Percentiles rank a stretch among this genome's conserved stretches.
Evolutionary conservation across 2,888 invertebrate species (phyloP).

Genomic region (Aporophyla nigra): DNA sequence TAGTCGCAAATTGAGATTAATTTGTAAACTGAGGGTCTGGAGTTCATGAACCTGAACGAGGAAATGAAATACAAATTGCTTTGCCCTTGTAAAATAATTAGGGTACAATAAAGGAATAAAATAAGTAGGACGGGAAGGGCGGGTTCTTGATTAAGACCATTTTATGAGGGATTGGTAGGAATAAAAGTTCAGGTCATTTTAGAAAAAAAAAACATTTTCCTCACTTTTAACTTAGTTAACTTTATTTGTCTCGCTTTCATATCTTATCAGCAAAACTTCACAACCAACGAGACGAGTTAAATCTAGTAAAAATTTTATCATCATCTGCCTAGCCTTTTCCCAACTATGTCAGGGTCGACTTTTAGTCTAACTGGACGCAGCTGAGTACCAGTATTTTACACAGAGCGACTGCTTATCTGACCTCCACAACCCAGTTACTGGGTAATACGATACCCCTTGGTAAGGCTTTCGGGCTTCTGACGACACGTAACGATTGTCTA

Average conservation of each 20-base stretch:
- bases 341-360: too few species aligned
- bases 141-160: not conserved
- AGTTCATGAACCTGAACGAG: slow-evolving; percentile 56
- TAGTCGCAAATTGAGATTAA: slow-evolving; percentile 59
- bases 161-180: slow-evolving; percentile 15
- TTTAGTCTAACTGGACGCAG: too few species aligned
- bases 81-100: slow-evolving; percentile 60
- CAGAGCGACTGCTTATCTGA: too few species aligned
- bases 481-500: too few species aligned
- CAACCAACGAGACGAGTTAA: not conserved
- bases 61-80: slow-evolving; percentile 62
- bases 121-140: not conserved
- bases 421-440: too few species aligned
- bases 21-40: slow-evolving; percentile 46
- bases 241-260: not conserved
- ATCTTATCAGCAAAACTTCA: not conserved
- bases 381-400: too few species aligned
- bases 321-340: too few species aligned
- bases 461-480: too few species aligned
- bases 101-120: slow-evolving; percentile 40
- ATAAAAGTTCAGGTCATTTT: not conserved
- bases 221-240: too few species aligned
- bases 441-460: too few species aligned
- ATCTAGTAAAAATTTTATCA: too few species aligned
- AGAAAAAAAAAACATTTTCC: not conserved